Base-by-base conservation (phyloP, 2,888 invertebrate genomes). In the Pyrocoelia pectoralis region DNA sequence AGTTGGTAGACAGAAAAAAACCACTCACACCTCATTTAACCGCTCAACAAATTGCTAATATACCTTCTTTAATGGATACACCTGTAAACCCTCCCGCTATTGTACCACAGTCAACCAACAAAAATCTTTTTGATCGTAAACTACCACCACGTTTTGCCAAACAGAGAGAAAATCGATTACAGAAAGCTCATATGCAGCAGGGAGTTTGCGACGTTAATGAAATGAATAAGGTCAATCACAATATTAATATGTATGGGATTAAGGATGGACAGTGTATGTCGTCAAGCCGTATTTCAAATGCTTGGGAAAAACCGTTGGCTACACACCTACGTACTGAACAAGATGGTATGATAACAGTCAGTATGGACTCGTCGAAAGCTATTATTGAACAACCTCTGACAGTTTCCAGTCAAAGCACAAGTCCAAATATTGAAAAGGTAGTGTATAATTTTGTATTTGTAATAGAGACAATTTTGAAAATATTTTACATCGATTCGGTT, bases 301-400 rank as follows among this genome's bases (percentile, higher is more conserved):
- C 94, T 1, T 94, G 94, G 94, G 93, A 93, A 71, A 94, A 94
- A 79, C 92, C 93, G 2, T 89, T 93, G 72, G 88, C 88, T 28
- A 87, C 90, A 74, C 86, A 88, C 52, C 78, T 91, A 68, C 83
- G 89, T 61, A 84, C 87, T 2, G 79, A 80, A 50, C 69, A 77
- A 28, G 79, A 78, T 12, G 66, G 65, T 51, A 72, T 80, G 61
- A 65, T 79, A 29, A 73, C 73, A 6, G 76, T 78, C 9, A 67
- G 74, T 14, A 74, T 80, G 38, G 81, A 81, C 15, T 73, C 71
- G 41, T 74, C 76, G n/a, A 78, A 77, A 59, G 67, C 69, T 24
- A 24, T n/a, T 33, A 61, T 84, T 55, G 84, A 80, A 29, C 78
- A 77, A 50, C 67, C 76, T 1, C 75, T 74, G 58, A 68, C 70